These are phyloP conservation scores for Lepilemur ruficaudatus DNA, from an alignment of 2,797 vertebrate species.

Conservation along the genomic window DNA sequence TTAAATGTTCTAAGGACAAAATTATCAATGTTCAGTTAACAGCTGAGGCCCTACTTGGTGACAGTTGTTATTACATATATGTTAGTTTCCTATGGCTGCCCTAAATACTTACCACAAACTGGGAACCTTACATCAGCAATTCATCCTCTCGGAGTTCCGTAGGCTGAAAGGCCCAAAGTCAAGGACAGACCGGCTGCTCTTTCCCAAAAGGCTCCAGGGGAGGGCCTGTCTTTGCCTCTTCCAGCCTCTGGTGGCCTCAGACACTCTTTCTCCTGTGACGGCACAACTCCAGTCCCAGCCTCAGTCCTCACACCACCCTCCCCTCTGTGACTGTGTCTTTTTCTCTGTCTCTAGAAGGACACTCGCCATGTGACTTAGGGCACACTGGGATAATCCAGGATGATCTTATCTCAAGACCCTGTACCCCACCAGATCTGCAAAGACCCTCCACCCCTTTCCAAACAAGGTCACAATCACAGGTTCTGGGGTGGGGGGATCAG, in stretches of 20 bases:
- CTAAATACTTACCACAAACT: not conserved
- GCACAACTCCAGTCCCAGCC: not conserved
- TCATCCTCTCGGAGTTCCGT: not conserved
- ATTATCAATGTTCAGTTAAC: not conserved
- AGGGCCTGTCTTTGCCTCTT: not conserved
- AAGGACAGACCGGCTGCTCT: not conserved
- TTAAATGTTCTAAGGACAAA: not conserved
- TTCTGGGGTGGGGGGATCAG: not conserved
- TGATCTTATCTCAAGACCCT: not conserved
- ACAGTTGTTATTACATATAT: not conserved
- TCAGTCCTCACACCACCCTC: rapidly evolving
- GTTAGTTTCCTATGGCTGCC: not conserved
- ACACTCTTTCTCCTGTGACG: too few relatives aligned
- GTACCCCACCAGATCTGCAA: not conserved
- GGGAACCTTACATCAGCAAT: not conserved
- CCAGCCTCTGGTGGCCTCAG: not conserved
- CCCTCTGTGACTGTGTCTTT: not conserved
- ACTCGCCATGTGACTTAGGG: not conserved
- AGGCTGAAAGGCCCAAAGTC: not conserved
- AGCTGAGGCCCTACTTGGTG: not conserved
- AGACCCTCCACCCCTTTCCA: not conserved
- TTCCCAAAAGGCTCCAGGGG: not conserved
- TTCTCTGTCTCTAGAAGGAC: not conserved
- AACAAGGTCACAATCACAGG: not conserved
- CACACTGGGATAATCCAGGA: not conserved